Conservation (phyloP, 2,888 invertebrate genomes). For the Drosophila vallismaia region DNA sequence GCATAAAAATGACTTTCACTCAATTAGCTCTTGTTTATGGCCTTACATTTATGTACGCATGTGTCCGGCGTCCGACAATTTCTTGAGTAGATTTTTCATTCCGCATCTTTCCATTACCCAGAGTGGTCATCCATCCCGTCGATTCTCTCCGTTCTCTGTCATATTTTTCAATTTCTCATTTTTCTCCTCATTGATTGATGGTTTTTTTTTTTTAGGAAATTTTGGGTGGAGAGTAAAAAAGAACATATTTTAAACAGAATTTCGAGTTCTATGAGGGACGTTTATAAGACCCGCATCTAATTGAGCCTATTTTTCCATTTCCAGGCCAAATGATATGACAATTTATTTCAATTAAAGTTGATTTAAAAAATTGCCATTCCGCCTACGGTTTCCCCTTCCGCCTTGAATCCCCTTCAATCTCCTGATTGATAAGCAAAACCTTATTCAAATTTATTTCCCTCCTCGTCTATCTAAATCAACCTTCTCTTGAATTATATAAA, state of each 20-base stretch:
- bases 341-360: constrained; percentile 81
- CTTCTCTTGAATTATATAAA: constrained; percentile 6
- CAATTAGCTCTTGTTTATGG: constrained; percentile 51
- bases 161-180: constrained; percentile 42
- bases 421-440: constrained; percentile 58
- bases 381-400: neutral
- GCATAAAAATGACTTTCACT: constrained; percentile 55
- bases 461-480: neutral
- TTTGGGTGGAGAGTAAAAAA: constrained; percentile 1
- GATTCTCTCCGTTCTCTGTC: constrained; percentile 33
- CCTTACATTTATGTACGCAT: constrained; percentile 24
- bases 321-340: constrained; percentile 74
- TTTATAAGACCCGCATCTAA: constrained; percentile 38
- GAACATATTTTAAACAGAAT: neutral
- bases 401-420: constrained; percentile 7
- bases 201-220: constrained; percentile 3
- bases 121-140: constrained; percentile 51
- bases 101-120: constrained; percentile 32
- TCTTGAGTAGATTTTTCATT: constrained; percentile 34
- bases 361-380: constrained; percentile 64
- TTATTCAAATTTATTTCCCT: constrained; percentile 16
- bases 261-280: constrained; percentile 1
- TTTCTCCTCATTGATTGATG: constrained; percentile 45
- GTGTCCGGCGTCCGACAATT: constrained; percentile 35
- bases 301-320: constrained; percentile 51